A percentile compares a stretch with the other conserved stretches of the same genome.
phyloP scores from a whole-genome alignment of 1,140 invertebrate species.

The Scaptodrosophila lebanonensis region DNA sequence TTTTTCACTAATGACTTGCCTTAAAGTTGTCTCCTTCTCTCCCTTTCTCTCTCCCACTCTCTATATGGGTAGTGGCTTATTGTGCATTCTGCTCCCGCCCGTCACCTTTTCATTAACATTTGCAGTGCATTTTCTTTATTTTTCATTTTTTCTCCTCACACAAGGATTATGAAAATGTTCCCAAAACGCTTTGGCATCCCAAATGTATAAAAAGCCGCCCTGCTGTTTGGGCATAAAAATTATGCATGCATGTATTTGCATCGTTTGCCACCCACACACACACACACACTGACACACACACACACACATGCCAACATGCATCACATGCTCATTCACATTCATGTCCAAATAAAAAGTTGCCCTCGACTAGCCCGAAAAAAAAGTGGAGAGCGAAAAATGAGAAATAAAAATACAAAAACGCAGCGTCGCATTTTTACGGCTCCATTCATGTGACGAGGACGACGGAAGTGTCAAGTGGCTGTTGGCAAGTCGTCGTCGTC shows the following conservation, averaged over 20 bases:
- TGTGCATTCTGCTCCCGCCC: slow-evolving; percentile 29
- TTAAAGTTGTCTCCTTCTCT: slow-evolving; percentile 12
- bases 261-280: slow-evolving; percentile 37
- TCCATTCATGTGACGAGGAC: slow-evolving; percentile 74
- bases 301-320: background rate
- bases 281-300: background rate
- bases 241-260: slow-evolving; percentile 73
- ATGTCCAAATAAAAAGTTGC: slow-evolving; percentile 66
- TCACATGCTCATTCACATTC: slow-evolving; percentile 30
- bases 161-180: slow-evolving; percentile 38
- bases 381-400: slow-evolving; percentile 4
- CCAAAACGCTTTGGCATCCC: slow-evolving; percentile 71
- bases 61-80: background rate
- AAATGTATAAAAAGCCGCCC: slow-evolving; percentile 44
- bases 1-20: slow-evolving; percentile 63
- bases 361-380: slow-evolving; percentile 52
- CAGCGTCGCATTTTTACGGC: slow-evolving; percentile 73
- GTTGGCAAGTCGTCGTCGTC: slow-evolving; percentile 72
- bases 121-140: too few relatives aligned
- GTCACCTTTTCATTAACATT: too few relatives aligned
- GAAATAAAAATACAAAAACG: slow-evolving; percentile 30
- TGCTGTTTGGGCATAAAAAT: slow-evolving; percentile 59
- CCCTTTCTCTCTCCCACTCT: background rate
- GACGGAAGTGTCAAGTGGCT: slow-evolving; percentile 74
- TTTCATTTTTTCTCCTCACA: too few relatives aligned